Evolutionary conservation across 2,797 vertebrate species (phyloP).

Genomic region (Mormyrops boulengeri): DNA sequence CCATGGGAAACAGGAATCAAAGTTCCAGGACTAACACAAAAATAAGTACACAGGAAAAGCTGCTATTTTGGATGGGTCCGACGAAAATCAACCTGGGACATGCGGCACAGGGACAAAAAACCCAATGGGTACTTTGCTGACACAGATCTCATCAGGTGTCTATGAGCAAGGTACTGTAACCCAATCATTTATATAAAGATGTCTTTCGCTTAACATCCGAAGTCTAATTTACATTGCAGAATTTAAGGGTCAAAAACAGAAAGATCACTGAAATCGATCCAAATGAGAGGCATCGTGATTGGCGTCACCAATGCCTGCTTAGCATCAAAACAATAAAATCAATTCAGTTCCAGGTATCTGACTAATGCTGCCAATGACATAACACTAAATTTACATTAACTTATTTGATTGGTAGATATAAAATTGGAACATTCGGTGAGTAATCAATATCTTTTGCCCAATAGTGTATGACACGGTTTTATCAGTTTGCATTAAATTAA

Average conservation of each 20-base stretch:
- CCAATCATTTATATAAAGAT: background rate
- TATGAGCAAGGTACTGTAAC: background rate
- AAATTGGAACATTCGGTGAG: background rate
- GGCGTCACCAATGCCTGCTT: background rate
- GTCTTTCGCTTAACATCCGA: background rate
- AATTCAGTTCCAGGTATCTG: background rate
- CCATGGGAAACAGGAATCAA: background rate
- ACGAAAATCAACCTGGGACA: background rate
- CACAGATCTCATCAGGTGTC: background rate
- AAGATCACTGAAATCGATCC: background rate
- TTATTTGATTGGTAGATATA: background rate
- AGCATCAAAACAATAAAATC: background rate
- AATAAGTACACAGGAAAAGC: background rate
- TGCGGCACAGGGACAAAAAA: background rate
- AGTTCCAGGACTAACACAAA: background rate
- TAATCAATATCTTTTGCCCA: background rate
- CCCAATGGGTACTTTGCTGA: background rate
- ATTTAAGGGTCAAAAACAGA: constrained; percentile 7
- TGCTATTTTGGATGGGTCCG: background rate
- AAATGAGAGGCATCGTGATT: background rate
- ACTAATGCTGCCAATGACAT: background rate
- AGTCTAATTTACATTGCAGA: constrained; percentile 1
- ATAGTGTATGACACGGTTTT: background rate
- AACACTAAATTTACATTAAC: background rate
- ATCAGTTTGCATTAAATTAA: background rate